Percentiles rank a stretch among this genome's conserved stretches.
phyloP scores from a whole-genome alignment of 2,888 invertebrate genomes.

The Drosophila maculinotata region DNA sequence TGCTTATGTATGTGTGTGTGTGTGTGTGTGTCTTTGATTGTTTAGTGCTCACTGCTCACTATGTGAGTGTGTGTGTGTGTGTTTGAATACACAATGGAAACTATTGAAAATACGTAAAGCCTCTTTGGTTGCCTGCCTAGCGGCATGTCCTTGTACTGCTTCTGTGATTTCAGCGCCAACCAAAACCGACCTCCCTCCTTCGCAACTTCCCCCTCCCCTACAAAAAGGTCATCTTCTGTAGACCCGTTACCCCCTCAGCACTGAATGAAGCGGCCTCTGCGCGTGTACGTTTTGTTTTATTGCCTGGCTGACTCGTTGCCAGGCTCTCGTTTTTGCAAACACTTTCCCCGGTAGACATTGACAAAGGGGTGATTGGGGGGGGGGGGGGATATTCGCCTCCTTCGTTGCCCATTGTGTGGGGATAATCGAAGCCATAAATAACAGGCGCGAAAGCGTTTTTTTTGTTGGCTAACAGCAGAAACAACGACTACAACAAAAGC shows the following conservation, averaged over 20 bases:
- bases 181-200: conserved; percentile 3
- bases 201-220: neutral
- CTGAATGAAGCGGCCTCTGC: conserved; percentile 24
- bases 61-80: conserved; percentile 10
- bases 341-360: conserved; percentile 50
- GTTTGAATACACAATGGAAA: conserved; percentile 66
- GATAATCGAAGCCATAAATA: conserved; percentile 80
- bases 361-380: neutral
- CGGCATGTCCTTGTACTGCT: conserved; percentile 75
- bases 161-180: conserved; percentile 69
- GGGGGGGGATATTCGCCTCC: conserved; percentile 12
- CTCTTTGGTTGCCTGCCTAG: conserved; percentile 60
- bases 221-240: conserved; percentile 30
- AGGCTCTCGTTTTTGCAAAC: conserved; percentile 62
- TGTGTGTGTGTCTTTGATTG: conserved; percentile 50
- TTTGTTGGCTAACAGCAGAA: conserved; percentile 32
- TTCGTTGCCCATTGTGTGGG: conserved; percentile 68
- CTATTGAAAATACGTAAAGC: conserved; percentile 78
- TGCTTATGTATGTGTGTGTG: conserved; percentile 24
- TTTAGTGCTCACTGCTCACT: conserved; percentile 31
- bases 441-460: conserved; percentile 72
- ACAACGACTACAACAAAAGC: conserved; percentile 29
- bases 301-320: conserved; percentile 61
- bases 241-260: conserved; percentile 7
- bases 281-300: conserved; percentile 76